phyloP scores from a whole-genome alignment of 2,888 invertebrate species.

The Drosophila neotestacea region DNA sequence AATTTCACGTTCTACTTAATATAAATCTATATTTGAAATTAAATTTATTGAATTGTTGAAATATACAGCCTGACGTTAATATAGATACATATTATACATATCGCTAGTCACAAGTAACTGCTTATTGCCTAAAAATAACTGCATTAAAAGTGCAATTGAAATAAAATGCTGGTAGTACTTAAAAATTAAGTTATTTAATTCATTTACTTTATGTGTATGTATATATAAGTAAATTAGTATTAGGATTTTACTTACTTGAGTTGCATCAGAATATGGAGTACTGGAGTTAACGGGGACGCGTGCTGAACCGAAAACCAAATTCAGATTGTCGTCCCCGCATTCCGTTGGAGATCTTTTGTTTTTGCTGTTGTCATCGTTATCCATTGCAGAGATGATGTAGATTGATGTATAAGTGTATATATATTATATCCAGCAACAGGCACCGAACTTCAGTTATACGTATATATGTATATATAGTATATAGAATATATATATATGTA shows the following conservation, averaged over 20 bases:
- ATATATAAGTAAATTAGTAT: too few species aligned
- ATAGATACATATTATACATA: too few species aligned
- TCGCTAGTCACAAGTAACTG: too few species aligned
- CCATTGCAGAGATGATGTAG: conserved; percentile 41
- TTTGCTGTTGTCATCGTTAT: conserved; percentile 51
- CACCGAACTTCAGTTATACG: conserved; percentile 37
- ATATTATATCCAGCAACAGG: conserved; percentile 53
- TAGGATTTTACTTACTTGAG: conserved; percentile 90
- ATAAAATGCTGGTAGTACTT: too few species aligned
- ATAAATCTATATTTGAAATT: not conserved
- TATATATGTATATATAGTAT: conserved; percentile 1
- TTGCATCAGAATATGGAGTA: conserved; percentile 99
- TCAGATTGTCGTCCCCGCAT: conserved; percentile 72
- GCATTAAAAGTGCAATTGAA: too few species aligned
- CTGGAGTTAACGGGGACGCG: conserved; percentile 95
- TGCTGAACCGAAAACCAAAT: conserved; percentile 94
- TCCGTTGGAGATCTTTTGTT: conserved; percentile 64
- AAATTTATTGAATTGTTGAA: too few species aligned
- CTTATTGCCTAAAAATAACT: too few species aligned
- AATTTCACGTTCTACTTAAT: conserved; percentile 11
- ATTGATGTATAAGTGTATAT: conserved; percentile 23
- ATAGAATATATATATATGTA: not conserved
- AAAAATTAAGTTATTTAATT: too few species aligned
- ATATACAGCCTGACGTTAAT: too few species aligned
- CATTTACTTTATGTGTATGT: not conserved